These are phyloP conservation scores for Gandaritis pyraliata DNA, from an alignment of 2,888 invertebrate species.

Conservation along the genomic window DNA sequence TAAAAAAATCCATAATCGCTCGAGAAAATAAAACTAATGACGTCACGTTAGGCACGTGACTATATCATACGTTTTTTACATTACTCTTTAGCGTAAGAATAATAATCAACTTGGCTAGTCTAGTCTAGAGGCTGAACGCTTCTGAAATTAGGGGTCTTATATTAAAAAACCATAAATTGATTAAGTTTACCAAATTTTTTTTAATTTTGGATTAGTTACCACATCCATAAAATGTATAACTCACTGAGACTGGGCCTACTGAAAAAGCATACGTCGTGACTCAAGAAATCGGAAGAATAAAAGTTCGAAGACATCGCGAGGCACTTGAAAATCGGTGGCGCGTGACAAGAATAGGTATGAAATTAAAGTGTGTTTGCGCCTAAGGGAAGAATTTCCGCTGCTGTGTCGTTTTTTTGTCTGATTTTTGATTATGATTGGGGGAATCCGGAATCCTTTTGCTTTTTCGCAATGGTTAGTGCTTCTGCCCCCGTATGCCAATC, in stretches of 20 bases:
- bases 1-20: no score
- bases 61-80: no score
- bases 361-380: constrained; percentile 41
- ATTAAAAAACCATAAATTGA: no score
- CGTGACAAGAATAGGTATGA: constrained; percentile 60
- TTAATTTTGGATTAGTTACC: not conserved
- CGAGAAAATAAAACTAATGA: no score
- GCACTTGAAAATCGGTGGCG: constrained; percentile 68
- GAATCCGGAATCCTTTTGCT: constrained; percentile 16
- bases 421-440: constrained; percentile 39
- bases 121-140: no score
- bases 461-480: no score
- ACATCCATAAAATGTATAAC: not conserved
- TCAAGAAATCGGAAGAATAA: constrained; percentile 48
- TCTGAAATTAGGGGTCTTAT: no score
- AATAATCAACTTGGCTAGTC: no score
- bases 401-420: constrained; percentile 37
- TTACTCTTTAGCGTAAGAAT: no score
- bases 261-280: constrained; percentile 52
- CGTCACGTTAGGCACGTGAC: no score
- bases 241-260: not conserved
- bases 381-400: constrained; percentile 39
- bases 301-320: constrained; percentile 55
- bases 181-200: no score
- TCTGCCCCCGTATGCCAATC: no score